These are phyloP conservation scores for roundworm (Caenorhabditis elegans) DNA, from an alignment of 1,140 invertebrate genomes.

Conservation along the genomic window DNA sequence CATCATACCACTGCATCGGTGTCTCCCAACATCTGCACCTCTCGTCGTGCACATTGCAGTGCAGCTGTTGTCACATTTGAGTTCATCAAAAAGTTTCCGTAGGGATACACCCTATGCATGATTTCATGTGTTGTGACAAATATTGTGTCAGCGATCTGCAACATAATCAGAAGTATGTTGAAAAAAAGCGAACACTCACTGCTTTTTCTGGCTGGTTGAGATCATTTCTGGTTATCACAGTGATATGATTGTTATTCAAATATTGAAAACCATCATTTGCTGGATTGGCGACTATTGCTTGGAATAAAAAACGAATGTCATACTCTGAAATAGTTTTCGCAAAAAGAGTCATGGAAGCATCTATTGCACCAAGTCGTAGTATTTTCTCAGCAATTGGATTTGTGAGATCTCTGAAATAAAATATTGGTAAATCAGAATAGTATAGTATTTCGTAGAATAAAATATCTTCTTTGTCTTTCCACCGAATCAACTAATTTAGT, in stretches of 20 bases:
- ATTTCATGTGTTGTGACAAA: constrained; percentile 4
- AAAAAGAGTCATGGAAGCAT: neutral
- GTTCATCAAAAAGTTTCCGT: neutral
- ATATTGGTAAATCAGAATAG: too few relatives aligned
- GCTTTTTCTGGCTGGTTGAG: constrained; percentile 3
- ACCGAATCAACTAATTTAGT: too few relatives aligned
- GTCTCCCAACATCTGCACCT: neutral
- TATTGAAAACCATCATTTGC: neutral
- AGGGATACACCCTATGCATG: neutral
- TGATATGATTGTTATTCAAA: constrained; percentile 1
- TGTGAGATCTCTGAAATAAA: neutral
- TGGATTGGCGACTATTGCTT: neutral
- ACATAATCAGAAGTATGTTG: too few relatives aligned
- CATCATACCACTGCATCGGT: neutral
- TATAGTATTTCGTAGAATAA: too few relatives aligned
- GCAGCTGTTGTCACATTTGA: neutral
- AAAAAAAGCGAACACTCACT: neutral
- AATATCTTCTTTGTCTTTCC: too few relatives aligned
- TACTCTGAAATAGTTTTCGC: neutral
- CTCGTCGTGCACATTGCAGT: neutral
- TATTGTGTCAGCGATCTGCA: neutral
- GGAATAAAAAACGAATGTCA: neutral
- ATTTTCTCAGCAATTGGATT: neutral
- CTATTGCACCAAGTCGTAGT: neutral
- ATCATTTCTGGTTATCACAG: constrained; percentile 1